Evolutionary conservation across 1,140 invertebrate genomes (phyloP).

Genomic region (Lordiphosa collinella): DNA sequence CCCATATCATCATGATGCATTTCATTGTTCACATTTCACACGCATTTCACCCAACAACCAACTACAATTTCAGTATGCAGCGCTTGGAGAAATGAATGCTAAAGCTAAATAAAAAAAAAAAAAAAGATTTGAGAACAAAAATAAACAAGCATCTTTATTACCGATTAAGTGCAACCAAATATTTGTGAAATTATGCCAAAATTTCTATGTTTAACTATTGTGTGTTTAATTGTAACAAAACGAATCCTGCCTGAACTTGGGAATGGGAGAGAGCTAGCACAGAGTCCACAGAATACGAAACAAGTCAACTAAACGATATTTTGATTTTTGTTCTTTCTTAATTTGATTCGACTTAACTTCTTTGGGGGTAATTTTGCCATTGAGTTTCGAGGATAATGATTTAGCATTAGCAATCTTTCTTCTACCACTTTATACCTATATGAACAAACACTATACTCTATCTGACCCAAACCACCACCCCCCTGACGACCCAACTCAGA

Average conservation of each 20-base stretch:
- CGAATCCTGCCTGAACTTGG: slow-evolving; percentile 77
- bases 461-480: no score
- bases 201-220: slow-evolving; percentile 72
- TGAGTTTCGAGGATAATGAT: slow-evolving; percentile 63
- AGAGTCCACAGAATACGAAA: slow-evolving; percentile 61
- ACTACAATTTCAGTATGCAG: slow-evolving; percentile 47
- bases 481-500: slow-evolving; percentile 17
- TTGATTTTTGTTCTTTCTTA: slow-evolving; percentile 42
- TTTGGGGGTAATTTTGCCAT: slow-evolving; percentile 33
- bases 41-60: slow-evolving; percentile 9
- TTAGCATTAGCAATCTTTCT: slow-evolving; percentile 75
- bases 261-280: slow-evolving; percentile 79
- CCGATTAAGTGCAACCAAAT: slow-evolving; percentile 54
- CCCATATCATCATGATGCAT: slow-evolving; percentile 4
- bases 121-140: slow-evolving; percentile 33
- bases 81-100: slow-evolving; percentile 75
- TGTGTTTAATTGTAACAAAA: slow-evolving; percentile 69
- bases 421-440: slow-evolving; percentile 51
- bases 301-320: slow-evolving; percentile 13
- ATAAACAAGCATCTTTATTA: slow-evolving; percentile 36
- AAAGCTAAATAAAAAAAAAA: slow-evolving; percentile 59
- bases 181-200: slow-evolving; percentile 30
- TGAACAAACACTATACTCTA: slow-evolving; percentile 24
- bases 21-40: slow-evolving; percentile 21
- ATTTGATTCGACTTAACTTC: slow-evolving; percentile 34